Percentiles rank a stretch among this genome's conserved stretches.
Evolutionary conservation across 1,140 invertebrate species (phyloP).

Genomic region (Heliothis subflexa): DNA sequence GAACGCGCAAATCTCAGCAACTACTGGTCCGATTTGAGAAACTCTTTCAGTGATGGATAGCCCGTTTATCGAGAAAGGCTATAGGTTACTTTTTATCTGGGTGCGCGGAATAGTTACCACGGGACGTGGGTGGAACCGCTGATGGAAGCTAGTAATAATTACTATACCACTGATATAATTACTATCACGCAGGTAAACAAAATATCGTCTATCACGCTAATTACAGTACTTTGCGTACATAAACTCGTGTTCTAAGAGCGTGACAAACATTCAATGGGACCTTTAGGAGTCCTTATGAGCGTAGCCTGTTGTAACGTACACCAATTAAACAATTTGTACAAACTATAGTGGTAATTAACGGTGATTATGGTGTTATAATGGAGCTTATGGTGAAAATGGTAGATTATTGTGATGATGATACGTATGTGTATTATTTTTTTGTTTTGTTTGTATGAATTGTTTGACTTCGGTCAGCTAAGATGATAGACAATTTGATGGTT

Average conservation of each 20-base stretch:
- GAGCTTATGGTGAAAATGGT: neutral
- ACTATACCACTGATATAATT: neutral
- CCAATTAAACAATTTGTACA: slow-evolving; percentile 16
- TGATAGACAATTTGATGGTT: too few species aligned
- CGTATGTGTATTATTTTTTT: too few species aligned
- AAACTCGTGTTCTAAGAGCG: neutral
- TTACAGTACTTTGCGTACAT: neutral
- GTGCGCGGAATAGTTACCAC: too few species aligned
- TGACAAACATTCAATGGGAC: slow-evolving; percentile 22
- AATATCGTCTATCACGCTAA: slow-evolving; percentile 19
- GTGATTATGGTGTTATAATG: neutral
- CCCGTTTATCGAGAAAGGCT: too few species aligned
- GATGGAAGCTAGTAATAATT: slow-evolving; percentile 1
- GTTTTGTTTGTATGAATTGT: too few species aligned
- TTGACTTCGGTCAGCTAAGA: too few species aligned
- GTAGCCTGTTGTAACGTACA: neutral
- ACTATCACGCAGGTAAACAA: slow-evolving; percentile 14
- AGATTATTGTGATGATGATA: neutral
- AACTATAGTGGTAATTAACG: slow-evolving; percentile 6
- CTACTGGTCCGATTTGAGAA: too few species aligned
- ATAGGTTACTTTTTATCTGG: too few species aligned
- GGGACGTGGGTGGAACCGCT: too few species aligned
- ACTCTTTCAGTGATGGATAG: too few species aligned
- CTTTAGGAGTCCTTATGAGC: neutral
- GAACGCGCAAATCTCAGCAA: too few species aligned